Evolutionary conservation across 2,113 vertebrate species (phyloP).

Genomic region (Tapirus terrestris): DNA sequence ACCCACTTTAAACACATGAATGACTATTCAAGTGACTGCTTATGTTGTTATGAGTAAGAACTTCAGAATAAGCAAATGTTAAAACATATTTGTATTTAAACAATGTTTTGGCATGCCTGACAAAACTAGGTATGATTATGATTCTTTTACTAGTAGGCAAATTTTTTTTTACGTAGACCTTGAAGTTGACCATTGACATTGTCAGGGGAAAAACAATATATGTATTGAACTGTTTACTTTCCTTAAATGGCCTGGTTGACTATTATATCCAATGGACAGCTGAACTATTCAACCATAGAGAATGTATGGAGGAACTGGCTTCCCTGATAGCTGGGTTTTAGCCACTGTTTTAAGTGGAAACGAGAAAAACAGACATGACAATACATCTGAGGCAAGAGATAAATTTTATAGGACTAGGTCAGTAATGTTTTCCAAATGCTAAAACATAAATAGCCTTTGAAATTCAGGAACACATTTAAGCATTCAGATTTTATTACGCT

Average conservation of each 20-base stretch:
- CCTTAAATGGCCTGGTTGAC: neutral
- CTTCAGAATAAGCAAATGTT: neutral
- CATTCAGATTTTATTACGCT: slow-evolving; percentile 57
- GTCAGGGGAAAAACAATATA: neutral
- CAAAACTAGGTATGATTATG: neutral
- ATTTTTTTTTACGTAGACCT: slow-evolving; percentile 1
- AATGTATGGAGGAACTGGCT: neutral
- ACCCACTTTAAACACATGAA: neutral
- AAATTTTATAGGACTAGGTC: slow-evolving; percentile 27
- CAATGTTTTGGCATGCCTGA: neutral
- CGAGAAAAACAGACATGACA: slow-evolving; percentile 18
- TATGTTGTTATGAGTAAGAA: neutral
- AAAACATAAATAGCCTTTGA: slow-evolving; percentile 51
- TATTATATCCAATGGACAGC: neutral
- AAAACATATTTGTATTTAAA: slow-evolving; percentile 43
- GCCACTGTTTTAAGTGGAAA: slow-evolving; percentile 14
- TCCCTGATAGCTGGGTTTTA: neutral
- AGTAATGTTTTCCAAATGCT: slow-evolving; percentile 65
- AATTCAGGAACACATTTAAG: slow-evolving; percentile 52
- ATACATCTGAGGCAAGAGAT: slow-evolving; percentile 45
- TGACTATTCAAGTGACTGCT: neutral
- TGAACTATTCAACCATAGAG: neutral
- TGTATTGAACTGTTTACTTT: neutral
- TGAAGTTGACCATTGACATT: neutral
- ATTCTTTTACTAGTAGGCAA: neutral